Base-by-base conservation (phyloP, 2,888 invertebrate genomes). In the Athripsodes cinereus region DNA sequence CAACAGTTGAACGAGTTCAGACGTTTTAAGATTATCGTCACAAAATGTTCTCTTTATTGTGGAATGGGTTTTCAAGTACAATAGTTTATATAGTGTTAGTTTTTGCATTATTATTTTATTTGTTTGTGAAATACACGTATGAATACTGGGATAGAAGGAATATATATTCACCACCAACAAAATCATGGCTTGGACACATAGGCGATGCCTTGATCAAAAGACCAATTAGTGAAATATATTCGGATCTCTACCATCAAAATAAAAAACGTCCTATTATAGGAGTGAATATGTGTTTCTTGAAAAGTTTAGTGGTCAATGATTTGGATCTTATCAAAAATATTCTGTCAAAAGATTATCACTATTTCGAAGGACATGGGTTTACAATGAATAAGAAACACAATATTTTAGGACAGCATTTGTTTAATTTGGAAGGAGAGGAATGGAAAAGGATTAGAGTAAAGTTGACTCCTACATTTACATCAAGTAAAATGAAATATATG, bases 401-500 rank as follows among this genome's bases (percentile, higher is more conserved):
- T 48, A 52, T 57, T 10, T 13, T 60, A 1, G 22, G n/a, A 8
- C 47, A 52, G 11, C 54, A 60, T 31, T 16, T 58, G 8, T 58
- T 60, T 22, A 60, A 58, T 26, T n/a, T 60, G 40, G 55, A 54
- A 1, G 60, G 60, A 0, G 55, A 53, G 16, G 52, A 48, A 18
- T 61, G 61, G 61, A 61, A 55, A 46, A 50, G 21, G 10, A 48
- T 61, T 2, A 49, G 61, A 31, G 31, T 35, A 1, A 61, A 61
- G 22, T 26, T 61, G 16, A 61, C 61, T 22, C 61, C 61, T 19
- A 60, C 60, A 16, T 60, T 60, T 31, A 60, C 60, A 22, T 58
- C 60, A 8, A 60, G 55, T 31, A 60, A 60, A 20, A 60, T 60
- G 60, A 60, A 60, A 40, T 58, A 35, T 26, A 58, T 60, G 60